Percentiles rank a stretch among this genome's conserved stretches.
phyloP scores from a whole-genome alignment of 2,113 vertebrate species.

The Mus pahari region DNA sequence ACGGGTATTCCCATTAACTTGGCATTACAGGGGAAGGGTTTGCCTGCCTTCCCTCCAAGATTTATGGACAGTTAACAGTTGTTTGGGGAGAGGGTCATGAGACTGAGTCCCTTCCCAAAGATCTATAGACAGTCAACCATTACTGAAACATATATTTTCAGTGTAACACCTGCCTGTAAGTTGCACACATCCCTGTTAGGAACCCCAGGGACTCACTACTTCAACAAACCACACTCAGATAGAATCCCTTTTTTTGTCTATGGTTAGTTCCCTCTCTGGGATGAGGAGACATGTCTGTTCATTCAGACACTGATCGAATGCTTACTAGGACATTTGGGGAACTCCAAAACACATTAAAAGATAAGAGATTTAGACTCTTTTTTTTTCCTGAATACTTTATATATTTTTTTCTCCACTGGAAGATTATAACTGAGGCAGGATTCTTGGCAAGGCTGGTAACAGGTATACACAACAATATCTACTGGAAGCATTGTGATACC shows the following conservation, averaged over 20 bases:
- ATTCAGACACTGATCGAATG: background rate
- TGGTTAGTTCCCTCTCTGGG: background rate
- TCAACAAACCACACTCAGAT: background rate
- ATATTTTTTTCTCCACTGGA: background rate
- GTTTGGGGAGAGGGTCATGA: background rate
- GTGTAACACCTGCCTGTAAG: background rate
- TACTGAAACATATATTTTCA: background rate
- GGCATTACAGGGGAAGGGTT: background rate
- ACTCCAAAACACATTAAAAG: background rate
- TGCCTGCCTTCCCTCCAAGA: background rate
- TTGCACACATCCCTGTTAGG: background rate
- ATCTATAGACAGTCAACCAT: background rate
- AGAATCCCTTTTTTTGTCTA: background rate
- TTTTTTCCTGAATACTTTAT: background rate
- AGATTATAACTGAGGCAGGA: background rate
- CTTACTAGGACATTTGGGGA: background rate
- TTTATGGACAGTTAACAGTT: background rate
- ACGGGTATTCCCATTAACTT: background rate
- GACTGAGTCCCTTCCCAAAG: background rate
- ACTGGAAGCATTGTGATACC: background rate
- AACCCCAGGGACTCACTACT: background rate
- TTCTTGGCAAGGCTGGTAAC: background rate
- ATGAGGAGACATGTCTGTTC: background rate
- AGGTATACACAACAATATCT: background rate
- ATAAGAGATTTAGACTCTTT: slow-evolving; percentile 5